These are phyloP conservation scores for Athalia cordata DNA, from an alignment of 2,888 invertebrate species.

Conservation along the genomic window DNA sequence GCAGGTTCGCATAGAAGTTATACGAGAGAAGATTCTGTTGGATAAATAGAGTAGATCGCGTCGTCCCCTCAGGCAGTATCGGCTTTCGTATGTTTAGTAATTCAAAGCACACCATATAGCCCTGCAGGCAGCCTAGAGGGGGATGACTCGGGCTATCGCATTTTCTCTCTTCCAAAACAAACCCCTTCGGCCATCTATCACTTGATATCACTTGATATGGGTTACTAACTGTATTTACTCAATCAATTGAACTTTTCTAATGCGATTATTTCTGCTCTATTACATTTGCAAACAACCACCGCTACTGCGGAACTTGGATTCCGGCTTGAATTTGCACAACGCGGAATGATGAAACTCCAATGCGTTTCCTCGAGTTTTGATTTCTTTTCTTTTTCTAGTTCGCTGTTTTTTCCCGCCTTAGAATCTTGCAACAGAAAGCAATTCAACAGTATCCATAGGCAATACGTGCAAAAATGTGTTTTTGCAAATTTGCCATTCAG, in stretches of 20 bases:
- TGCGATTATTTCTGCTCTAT: slow-evolving; percentile 65
- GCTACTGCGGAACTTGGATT: slow-evolving; percentile 9
- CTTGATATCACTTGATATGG: slow-evolving; percentile 55
- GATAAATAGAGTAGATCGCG: slow-evolving; percentile 48
- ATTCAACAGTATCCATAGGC: too few relatives aligned
- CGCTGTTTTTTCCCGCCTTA: not conserved
- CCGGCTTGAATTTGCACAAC: slow-evolving; percentile 13
- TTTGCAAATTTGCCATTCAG: too few relatives aligned
- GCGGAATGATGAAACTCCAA: not conserved
- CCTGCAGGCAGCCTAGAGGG: slow-evolving; percentile 36
- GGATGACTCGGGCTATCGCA: slow-evolving; percentile 27
- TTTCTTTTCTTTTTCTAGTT: not conserved
- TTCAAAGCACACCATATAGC: slow-evolving; percentile 61
- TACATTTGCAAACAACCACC: slow-evolving; percentile 51
- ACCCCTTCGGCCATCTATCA: slow-evolving; percentile 57
- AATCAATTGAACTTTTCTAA: slow-evolving; percentile 69
- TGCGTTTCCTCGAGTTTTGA: not conserved
- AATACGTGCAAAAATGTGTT: too few relatives aligned
- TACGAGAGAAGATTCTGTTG: slow-evolving; percentile 30
- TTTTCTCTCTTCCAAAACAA: slow-evolving; percentile 60
- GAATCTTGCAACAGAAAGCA: too few relatives aligned
- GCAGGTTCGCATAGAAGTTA: not conserved
- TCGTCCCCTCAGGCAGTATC: slow-evolving; percentile 53
- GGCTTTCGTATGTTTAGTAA: slow-evolving; percentile 61
- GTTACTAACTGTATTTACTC: slow-evolving; percentile 62